phyloP scores from a whole-genome alignment of 2,797 vertebrate species.

The Furcifer pardalis region DNA sequence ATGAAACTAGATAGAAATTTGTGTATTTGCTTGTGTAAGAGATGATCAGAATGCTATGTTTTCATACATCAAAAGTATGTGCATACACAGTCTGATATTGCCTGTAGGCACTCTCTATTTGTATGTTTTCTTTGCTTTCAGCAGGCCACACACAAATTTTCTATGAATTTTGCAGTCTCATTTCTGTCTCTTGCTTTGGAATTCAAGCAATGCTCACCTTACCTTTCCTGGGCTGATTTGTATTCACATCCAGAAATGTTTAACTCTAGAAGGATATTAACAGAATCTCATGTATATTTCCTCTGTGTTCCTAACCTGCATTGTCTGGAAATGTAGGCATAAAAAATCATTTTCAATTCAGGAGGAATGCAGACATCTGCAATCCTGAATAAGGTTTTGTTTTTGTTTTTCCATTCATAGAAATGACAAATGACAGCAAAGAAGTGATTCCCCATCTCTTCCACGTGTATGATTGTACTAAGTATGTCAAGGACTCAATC shows the following conservation, averaged over 20 bases:
- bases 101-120: neutral
- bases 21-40: neutral
- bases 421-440: neutral
- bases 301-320: conserved; percentile 4
- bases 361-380: neutral
- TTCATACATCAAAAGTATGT: neutral
- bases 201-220: conserved; percentile 7
- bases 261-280: neutral
- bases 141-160: neutral
- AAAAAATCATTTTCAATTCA: conserved; percentile 3
- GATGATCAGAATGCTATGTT: neutral
- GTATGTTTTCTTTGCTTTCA: neutral
- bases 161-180: neutral
- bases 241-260: conserved; percentile 2
- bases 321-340: conserved; percentile 20
- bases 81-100: neutral
- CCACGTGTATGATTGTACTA: neutral
- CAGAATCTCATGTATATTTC: conserved; percentile 9
- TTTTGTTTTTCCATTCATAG: neutral
- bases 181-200: neutral
- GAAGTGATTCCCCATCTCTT: neutral
- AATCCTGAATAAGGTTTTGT: neutral
- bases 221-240: neutral
- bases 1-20: neutral
- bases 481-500: neutral